A percentile compares a stretch with the other conserved stretches of the same genome.
phyloP scores from a whole-genome alignment of 2,888 invertebrate genomes.

The Hermaeophaga mercurialis region DNA sequence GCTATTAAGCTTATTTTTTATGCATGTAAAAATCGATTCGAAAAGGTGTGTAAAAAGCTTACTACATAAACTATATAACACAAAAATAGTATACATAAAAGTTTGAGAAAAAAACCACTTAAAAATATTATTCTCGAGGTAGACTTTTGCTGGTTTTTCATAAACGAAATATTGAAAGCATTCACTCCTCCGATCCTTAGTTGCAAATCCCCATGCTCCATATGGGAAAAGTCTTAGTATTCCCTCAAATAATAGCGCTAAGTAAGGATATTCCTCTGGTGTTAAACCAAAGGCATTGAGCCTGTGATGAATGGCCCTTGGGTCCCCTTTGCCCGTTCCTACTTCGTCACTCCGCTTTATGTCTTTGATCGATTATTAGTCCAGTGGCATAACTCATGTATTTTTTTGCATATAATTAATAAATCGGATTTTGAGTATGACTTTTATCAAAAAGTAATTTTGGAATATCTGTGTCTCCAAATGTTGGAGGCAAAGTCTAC shows the following conservation, averaged over 20 bases:
- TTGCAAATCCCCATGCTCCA: constrained; percentile 12
- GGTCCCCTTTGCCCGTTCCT: constrained; percentile 52
- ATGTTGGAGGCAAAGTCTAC: too few relatives aligned
- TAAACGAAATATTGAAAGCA: not conserved
- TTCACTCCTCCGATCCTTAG: not conserved
- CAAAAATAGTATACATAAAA: too few relatives aligned
- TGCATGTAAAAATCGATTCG: too few relatives aligned
- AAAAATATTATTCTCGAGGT: too few relatives aligned
- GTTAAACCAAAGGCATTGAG: constrained; percentile 44
- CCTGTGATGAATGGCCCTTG: constrained; percentile 54
- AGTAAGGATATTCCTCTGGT: constrained; percentile 43
- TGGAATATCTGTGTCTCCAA: too few relatives aligned
- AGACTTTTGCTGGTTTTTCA: not conserved
- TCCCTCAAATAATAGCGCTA: constrained; percentile 46
- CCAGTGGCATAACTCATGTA: not conserved
- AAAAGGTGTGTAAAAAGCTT: too few relatives aligned
- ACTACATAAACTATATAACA: too few relatives aligned
- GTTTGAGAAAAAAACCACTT: too few relatives aligned
- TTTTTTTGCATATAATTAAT: not conserved
- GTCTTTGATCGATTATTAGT: constrained; percentile 43
- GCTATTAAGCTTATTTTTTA: too few relatives aligned
- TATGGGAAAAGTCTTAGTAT: constrained; percentile 35
- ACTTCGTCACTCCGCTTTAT: constrained; percentile 56
- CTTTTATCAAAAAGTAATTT: not conserved
- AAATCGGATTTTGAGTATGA: too few relatives aligned